Conservation (phyloP, 2,888 invertebrate species). For the Leucophora obtusa region DNA sequence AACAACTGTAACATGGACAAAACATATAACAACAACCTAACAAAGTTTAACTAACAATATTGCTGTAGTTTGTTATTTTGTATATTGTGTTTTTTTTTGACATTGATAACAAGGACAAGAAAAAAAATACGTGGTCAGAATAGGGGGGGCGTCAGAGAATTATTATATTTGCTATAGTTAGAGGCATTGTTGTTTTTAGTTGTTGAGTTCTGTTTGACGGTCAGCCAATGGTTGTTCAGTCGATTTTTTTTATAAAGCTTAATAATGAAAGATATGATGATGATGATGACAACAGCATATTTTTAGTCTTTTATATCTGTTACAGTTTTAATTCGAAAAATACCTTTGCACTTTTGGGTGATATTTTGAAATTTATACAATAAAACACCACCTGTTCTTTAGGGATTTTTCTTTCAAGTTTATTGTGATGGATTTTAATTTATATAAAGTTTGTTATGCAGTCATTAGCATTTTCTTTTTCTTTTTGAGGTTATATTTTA, state of each 20-base stretch:
- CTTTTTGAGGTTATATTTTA: too few relatives aligned
- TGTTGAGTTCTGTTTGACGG: conserved; percentile 14
- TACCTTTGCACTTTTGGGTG: conserved; percentile 17
- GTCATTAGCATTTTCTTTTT: background rate
- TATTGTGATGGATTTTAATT: conserved; percentile 43
- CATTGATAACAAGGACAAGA: conserved; percentile 46
- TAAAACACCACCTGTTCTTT: conserved; percentile 28
- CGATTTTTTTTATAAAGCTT: background rate
- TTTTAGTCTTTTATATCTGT: conserved; percentile 1
- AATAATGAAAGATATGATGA: conserved; percentile 18
- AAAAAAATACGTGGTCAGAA: conserved; percentile 2
- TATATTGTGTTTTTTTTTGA: conserved; percentile 27
- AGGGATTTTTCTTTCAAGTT: conserved; percentile 14
- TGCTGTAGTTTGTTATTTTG: conserved; percentile 3
- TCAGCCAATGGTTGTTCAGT: background rate
- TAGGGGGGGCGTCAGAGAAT: background rate
- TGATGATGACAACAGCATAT: conserved; percentile 17
- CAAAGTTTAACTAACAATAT: conserved; percentile 30
- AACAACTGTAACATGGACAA: background rate
- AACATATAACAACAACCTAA: too few relatives aligned
- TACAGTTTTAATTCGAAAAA: background rate
- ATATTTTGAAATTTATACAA: background rate
- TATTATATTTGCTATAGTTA: background rate
- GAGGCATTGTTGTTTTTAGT: conserved; percentile 5
- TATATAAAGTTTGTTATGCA: conserved; percentile 8